phyloP scores from a whole-genome alignment of 2,113 vertebrate species.

The Erythrolamprus reginae region DNA sequence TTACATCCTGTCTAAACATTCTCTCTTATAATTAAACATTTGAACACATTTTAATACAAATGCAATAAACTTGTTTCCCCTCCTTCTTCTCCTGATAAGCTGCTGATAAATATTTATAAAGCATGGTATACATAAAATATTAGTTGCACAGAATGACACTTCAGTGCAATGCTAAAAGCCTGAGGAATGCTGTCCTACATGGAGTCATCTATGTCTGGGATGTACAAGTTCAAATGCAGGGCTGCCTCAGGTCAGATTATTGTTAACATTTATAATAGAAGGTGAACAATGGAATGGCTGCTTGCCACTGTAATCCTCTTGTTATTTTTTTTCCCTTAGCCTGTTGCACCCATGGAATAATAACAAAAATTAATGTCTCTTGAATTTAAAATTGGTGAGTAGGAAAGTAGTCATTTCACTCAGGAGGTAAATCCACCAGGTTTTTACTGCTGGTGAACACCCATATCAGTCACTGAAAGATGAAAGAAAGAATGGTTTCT shows the following conservation, averaged over 20 bases:
- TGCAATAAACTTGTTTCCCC: slow-evolving; percentile 33
- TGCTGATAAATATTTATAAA: slow-evolving; percentile 64
- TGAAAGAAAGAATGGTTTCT: neutral
- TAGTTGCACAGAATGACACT: slow-evolving; percentile 60
- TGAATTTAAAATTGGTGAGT: no score
- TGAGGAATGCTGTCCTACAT: slow-evolving; percentile 20
- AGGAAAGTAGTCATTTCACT: neutral
- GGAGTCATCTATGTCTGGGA: slow-evolving; percentile 29
- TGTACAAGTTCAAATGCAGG: slow-evolving; percentile 10
- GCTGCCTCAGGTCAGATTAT: neutral
- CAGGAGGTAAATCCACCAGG: neutral
- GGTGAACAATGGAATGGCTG: neutral
- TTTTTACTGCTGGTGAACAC: neutral
- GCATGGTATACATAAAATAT: slow-evolving; percentile 67
- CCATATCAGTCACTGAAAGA: neutral
- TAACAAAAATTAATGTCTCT: neutral
- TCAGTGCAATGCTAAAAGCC: slow-evolving; percentile 40
- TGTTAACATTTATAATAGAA: neutral
- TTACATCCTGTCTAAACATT: slow-evolving; percentile 50
- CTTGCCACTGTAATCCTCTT: neutral
- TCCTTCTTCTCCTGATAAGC: slow-evolving; percentile 39
- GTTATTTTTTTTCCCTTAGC: neutral
- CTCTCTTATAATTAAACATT: slow-evolving; percentile 55
- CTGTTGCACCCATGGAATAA: neutral
- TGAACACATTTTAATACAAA: slow-evolving; percentile 59